Conservation (phyloP, 2,888 invertebrate genomes). For the Gnatocerus cornutus region DNA sequence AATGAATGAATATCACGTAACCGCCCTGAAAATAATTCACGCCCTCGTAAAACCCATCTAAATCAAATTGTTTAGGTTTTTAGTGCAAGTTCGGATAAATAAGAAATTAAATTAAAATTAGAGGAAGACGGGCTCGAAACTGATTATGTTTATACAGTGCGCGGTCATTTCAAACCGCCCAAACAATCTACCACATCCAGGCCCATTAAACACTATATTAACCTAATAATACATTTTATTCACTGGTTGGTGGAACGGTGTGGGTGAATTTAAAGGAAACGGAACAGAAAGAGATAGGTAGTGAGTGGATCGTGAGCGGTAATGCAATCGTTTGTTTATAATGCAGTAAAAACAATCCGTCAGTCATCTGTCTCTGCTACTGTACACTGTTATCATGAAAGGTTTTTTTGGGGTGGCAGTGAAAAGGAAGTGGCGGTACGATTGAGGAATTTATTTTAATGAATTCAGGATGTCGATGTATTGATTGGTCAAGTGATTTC, state of each 20-base stretch:
- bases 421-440: neutral
- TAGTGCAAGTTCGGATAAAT: constrained; percentile 41
- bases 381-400: constrained; percentile 63
- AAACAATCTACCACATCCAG: constrained; percentile 60
- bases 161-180: constrained; percentile 56
- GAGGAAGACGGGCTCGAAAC: constrained; percentile 9
- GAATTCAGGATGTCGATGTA: no score
- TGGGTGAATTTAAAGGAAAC: constrained; percentile 36
- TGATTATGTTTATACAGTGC: constrained; percentile 52
- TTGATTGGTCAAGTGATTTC: no score
- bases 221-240: constrained; percentile 67
- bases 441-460: no score
- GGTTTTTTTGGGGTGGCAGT: constrained; percentile 8
- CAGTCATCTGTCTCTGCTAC: constrained; percentile 71
- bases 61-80: constrained; percentile 45
- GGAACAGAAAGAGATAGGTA: constrained; percentile 41
- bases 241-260: constrained; percentile 53
- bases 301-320: constrained; percentile 53
- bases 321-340: constrained; percentile 69
- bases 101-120: constrained; percentile 40
- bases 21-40: constrained; percentile 38
- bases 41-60: constrained; percentile 40
- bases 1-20: neutral
- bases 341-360: constrained; percentile 71
- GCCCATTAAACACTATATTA: constrained; percentile 65